Base-by-base conservation (phyloP, 1,140 invertebrate genomes). In the Hormaphis cornu region DNA sequence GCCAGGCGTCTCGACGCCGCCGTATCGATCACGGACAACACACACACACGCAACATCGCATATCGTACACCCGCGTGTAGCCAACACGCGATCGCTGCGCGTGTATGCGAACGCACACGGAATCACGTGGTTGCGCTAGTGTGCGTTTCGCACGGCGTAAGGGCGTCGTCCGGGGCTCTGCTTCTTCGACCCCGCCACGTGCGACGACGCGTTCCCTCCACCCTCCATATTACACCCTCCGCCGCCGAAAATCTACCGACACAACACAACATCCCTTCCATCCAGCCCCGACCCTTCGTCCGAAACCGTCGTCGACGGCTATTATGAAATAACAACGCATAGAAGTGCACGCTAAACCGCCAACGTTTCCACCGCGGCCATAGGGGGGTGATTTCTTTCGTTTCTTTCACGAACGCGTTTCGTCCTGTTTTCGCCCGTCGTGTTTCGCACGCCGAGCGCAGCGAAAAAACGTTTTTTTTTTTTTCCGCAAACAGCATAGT, bases 1-100 rank as follows among this genome's bases (percentile, higher is more conserved):
- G 59, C 59, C 59, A 66, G 59, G 59, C 59, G 59, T 28, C 59
- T 46, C 59, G 59, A 66, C 59, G 59, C 59, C 59, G 59, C 44
- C 59, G 59, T 66, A 66, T 66, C 59, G 59, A 66, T 66, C 59
- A 66, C 59, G 18, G 30, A 16, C 33, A 10, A 37, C 28, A 63
- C 44, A 48, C 18, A 48, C 28, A 44, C 5, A 26, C 16, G 20
- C 24, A 12, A 0, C 10, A n/a, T 8, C 24, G 7, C 10, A 26
- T n/a, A n/a, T n/a, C 22, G 10, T 1, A 24, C 26, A 18, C 3
- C 18, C n/a, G 20, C 18, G 12, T 3, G 18, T 9, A 9, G 30
- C 30, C 4, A 4, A 33, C 30, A 33, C n/a, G n/a, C n/a, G n/a
- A n/a, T n/a, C n/a, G n/a, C n/a, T 6, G 26, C 24, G 8, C 14